Evolutionary conservation across 2,113 vertebrate species (phyloP), one percentile per base, ranked within the genome.

Genomic region (Oryzias celebensis): DNA sequence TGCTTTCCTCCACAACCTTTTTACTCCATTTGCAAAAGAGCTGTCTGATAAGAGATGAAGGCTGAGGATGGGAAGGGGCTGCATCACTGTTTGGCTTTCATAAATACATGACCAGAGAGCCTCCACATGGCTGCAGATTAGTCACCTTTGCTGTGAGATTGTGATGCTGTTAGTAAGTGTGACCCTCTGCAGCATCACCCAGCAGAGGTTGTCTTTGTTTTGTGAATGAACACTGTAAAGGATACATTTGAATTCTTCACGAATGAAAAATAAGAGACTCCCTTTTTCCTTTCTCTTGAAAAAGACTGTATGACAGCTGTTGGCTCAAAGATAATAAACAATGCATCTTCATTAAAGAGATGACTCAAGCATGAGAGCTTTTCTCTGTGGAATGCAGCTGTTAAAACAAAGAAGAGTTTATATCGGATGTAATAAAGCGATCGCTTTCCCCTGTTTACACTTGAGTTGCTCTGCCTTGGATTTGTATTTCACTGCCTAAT

Each of bases 401-500:
- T 82, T 71, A 58, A 61, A 53, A 41, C 43, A 82, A 79, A 80
- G 44, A 65, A 48, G 14, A 23, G 59, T 20, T 49, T 47, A 47
- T 61, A 52, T 79, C 57, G 57, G 45, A 77, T 26, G 43, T 68
- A 62, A 84, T 77, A 65, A 80, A 80, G 64, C 69, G 45, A 72
- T 68, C 68, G 54, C 62, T 76, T 56, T 53, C 75, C 63, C 50
- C 8, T 62, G 70, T 73, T 85, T 73, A 84, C 75, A 74, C 75
- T 86, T 74, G 66, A 84, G 28, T 78, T 80, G 36, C 70, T 65
- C 49, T 62, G 49, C 65, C 58, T 75, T 67, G 60, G 62, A 57
- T 75, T 83, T 75, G 68, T 55, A 65, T 87, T 85, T 79, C 74
- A 73, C 23, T 2, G 43, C 65, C 65, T 73, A 55, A 80, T 86